Evolutionary conservation across 2,888 invertebrate genomes (phyloP).

Genomic region (Alviniconcha strummeri): DNA sequence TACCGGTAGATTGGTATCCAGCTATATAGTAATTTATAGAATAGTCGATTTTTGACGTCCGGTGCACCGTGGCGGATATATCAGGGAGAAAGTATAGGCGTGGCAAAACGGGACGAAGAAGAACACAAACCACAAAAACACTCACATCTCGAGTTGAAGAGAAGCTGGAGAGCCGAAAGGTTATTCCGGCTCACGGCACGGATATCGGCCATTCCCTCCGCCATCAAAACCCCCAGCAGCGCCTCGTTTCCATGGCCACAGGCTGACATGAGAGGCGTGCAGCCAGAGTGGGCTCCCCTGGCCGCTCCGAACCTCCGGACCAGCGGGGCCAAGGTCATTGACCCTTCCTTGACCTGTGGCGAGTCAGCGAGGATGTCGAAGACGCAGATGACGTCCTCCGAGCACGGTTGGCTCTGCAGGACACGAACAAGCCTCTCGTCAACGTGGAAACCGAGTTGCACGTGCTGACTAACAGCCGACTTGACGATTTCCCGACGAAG

Average conservation of each 20-base stretch:
- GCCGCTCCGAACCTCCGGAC: background rate
- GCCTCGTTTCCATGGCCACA: background rate
- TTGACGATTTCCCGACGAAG: background rate
- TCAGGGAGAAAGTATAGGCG: no score
- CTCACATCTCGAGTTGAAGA: no score
- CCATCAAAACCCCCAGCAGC: background rate
- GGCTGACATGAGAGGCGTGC: background rate
- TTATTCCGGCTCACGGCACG: no score
- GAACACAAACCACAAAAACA: no score
- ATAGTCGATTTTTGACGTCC: no score
- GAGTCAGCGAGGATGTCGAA: background rate
- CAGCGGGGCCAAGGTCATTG: background rate
- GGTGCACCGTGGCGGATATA: no score
- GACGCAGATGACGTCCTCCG: slow-evolving; percentile 2
- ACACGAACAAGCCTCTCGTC: background rate
- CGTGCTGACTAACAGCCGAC: background rate
- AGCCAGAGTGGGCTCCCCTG: background rate
- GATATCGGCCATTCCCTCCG: background rate
- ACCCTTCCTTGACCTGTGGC: background rate
- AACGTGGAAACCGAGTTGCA: background rate
- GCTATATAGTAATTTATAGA: no score
- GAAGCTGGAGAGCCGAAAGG: no score
- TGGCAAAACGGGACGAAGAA: no score
- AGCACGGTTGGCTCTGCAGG: slow-evolving; percentile 4
- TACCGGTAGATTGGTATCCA: no score